Conservation (phyloP, 2,113 vertebrate genomes). For the Pelodiscus sinensis region DNA sequence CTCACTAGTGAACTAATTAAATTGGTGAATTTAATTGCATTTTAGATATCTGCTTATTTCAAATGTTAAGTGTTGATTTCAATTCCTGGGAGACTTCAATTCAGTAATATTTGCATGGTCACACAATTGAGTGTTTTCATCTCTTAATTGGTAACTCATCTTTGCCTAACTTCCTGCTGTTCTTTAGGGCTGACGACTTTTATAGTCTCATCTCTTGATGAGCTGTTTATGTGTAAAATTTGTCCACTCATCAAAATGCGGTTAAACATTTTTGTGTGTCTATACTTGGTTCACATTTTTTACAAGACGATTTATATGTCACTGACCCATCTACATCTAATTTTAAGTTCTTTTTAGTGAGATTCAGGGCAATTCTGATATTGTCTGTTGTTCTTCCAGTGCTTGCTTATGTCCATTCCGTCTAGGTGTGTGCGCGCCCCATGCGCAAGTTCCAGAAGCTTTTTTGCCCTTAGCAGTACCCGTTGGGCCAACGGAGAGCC, state of each 20-base stretch:
- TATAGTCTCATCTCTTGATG: not conserved
- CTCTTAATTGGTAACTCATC: not conserved
- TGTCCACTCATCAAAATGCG: not conserved
- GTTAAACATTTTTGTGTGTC: not conserved
- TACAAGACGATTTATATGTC: not conserved
- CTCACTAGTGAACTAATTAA: not conserved
- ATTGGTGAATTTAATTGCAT: not conserved
- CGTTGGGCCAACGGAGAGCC: too few relatives aligned
- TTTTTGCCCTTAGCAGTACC: too few relatives aligned
- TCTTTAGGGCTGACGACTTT: not conserved
- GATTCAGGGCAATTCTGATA: not conserved
- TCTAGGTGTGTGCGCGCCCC: too few relatives aligned
- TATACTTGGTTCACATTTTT: not conserved
- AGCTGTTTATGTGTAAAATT: not conserved
- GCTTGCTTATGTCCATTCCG: too few relatives aligned
- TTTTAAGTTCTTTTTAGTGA: not conserved
- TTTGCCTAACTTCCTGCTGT: not conserved
- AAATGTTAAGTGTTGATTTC: not conserved
- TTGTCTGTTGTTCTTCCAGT: not conserved
- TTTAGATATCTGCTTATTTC: not conserved
- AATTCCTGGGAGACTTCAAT: not conserved
- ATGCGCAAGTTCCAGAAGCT: too few relatives aligned
- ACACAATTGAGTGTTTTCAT: not conserved
- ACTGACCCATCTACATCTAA: not conserved
- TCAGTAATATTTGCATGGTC: not conserved